These are phyloP conservation scores for Globodera rostochiensis DNA, from an alignment of 1,140 invertebrate genomes.

Conservation along the genomic window DNA sequence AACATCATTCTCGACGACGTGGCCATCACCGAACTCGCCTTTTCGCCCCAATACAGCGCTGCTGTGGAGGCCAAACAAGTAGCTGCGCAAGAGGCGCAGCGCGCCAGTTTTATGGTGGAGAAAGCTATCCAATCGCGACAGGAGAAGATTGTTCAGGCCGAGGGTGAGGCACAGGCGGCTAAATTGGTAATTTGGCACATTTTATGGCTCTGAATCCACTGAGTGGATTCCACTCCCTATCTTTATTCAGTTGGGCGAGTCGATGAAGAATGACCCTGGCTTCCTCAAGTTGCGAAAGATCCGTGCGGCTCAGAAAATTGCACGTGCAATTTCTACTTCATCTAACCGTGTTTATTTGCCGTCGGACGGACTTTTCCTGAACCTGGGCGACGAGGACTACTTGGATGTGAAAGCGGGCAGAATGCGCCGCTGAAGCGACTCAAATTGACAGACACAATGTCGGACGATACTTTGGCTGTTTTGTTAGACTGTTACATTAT, in stretches of 20 bases:
- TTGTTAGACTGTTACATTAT: slow-evolving; percentile 10
- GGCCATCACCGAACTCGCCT: slow-evolving; percentile 97
- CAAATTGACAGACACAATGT: background rate
- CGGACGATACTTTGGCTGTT: background rate
- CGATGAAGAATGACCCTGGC: slow-evolving; percentile 89
- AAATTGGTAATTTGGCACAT: slow-evolving; percentile 64
- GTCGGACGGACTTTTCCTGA: slow-evolving; percentile 90
- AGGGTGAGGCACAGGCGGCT: slow-evolving; percentile 98
- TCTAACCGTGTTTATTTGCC: slow-evolving; percentile 92
- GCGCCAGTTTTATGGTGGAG: slow-evolving; percentile 96
- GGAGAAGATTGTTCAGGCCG: slow-evolving; percentile 98
- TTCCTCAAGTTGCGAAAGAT: slow-evolving; percentile 97
- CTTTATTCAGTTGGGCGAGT: slow-evolving; percentile 82
- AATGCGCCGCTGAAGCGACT: slow-evolving; percentile 41
- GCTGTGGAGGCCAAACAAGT: slow-evolving; percentile 98
- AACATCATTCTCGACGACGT: slow-evolving; percentile 99
- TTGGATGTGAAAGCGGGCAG: slow-evolving; percentile 70
- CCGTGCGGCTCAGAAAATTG: slow-evolving; percentile 92
- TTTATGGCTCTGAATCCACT: background rate
- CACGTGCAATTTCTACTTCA: slow-evolving; percentile 88
- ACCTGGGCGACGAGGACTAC: slow-evolving; percentile 89
- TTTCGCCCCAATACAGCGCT: slow-evolving; percentile 98
- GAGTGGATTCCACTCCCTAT: slow-evolving; percentile 3
- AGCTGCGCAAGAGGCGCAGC: slow-evolving; percentile 93
- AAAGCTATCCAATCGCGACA: slow-evolving; percentile 94